phyloP scores from a whole-genome alignment of 2,113 vertebrate genomes.

The Eurypyga helias region DNA sequence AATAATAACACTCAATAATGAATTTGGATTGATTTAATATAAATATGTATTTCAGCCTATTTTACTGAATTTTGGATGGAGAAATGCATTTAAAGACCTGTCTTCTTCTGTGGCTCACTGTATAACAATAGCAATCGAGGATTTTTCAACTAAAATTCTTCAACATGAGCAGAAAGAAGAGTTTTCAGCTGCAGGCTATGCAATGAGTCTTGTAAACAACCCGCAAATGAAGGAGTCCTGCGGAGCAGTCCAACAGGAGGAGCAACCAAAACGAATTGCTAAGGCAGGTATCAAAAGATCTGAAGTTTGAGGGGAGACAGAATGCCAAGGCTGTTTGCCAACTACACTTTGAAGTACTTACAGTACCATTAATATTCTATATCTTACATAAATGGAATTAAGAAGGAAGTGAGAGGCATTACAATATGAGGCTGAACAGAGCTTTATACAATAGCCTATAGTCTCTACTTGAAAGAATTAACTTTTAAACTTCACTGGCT shows the following conservation, averaged over 20 bases:
- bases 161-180: slow-evolving; percentile 83
- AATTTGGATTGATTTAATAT: slow-evolving; percentile 14
- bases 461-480: slow-evolving; percentile 23
- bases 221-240: slow-evolving; percentile 71
- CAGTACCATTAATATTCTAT: slow-evolving; percentile 57
- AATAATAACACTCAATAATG: not conserved
- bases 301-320: slow-evolving; percentile 24
- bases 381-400: slow-evolving; percentile 51
- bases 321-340: slow-evolving; percentile 37
- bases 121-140: slow-evolving; percentile 84
- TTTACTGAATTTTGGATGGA: slow-evolving; percentile 88
- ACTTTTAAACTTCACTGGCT: not conserved
- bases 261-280: slow-evolving; percentile 87
- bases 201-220: slow-evolving; percentile 70
- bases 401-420: slow-evolving; percentile 43
- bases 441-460: not conserved
- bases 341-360: slow-evolving; percentile 56
- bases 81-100: slow-evolving; percentile 85
- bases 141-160: slow-evolving; percentile 84
- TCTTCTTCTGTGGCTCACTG: slow-evolving; percentile 85
- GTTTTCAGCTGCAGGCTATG: slow-evolving; percentile 53
- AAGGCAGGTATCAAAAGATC: slow-evolving; percentile 83
- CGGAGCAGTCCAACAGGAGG: slow-evolving; percentile 71
- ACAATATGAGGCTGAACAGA: slow-evolving; percentile 10
- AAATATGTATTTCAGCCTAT: slow-evolving; percentile 76